These are phyloP conservation scores for Hemiscyllium ocellatum DNA, from an alignment of 2,113 vertebrate genomes.

Conservation along the genomic window DNA sequence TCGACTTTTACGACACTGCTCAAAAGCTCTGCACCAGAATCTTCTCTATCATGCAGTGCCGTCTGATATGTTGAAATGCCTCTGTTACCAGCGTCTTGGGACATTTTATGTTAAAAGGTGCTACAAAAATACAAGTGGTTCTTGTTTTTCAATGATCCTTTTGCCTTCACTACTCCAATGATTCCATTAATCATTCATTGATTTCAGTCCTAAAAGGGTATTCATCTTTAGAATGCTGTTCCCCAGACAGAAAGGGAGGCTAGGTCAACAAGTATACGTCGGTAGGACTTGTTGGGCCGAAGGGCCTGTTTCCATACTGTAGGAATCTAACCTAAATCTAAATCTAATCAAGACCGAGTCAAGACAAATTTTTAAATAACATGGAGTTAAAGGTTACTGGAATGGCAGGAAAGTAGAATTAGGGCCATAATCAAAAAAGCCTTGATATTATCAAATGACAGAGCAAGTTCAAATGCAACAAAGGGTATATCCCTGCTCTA, in stretches of 20 bases:
- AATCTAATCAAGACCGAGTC: not conserved
- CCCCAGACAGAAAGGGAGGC: not conserved
- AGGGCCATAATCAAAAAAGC: not conserved
- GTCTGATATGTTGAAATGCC: not conserved
- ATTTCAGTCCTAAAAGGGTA: not conserved
- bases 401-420: not conserved
- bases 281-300: too few species aligned
- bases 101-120: not conserved
- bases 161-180: not conserved
- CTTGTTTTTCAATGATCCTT: not conserved
- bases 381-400: too few species aligned
- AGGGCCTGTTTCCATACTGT: too few species aligned
- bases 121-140: not conserved
- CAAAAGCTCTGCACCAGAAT: not conserved
- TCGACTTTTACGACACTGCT: too few species aligned
- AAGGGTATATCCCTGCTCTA: not conserved
- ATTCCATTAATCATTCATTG: not conserved
- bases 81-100: not conserved
- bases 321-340: too few species aligned
- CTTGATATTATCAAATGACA: not conserved
- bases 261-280: not conserved
- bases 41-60: not conserved
- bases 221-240: not conserved
- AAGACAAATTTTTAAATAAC: not conserved
- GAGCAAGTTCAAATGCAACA: not conserved